Conservation (phyloP, 2,113 vertebrate genomes). For the Tachuris rubrigastra region DNA sequence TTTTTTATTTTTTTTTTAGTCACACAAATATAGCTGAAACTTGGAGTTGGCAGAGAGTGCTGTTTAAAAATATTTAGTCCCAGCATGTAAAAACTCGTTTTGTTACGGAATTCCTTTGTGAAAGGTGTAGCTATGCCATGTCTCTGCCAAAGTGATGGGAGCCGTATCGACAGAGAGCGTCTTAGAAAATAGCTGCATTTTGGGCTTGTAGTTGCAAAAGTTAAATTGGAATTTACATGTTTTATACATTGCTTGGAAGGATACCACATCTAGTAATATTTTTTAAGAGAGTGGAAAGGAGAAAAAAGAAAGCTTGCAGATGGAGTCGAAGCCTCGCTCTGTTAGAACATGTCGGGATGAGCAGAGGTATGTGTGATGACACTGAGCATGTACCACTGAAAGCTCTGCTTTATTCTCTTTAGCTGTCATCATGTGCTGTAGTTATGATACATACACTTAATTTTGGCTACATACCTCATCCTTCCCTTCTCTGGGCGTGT, state of each 20-base stretch:
- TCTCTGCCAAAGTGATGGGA: conserved; percentile 64
- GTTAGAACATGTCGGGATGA: conserved; percentile 55
- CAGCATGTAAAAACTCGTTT: conserved; percentile 73
- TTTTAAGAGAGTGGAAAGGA: conserved; percentile 48
- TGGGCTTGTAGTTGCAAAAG: conserved; percentile 51
- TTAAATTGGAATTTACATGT: conserved; percentile 43
- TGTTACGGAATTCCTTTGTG: conserved; percentile 71
- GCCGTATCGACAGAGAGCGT: conserved; percentile 22
- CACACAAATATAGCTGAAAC: conserved; percentile 69
- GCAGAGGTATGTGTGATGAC: conserved; percentile 55
- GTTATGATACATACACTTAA: conserved; percentile 41
- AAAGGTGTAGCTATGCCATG: conserved; percentile 63
- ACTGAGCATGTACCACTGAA: conserved; percentile 29
- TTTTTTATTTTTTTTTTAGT: neutral
- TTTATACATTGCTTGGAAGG: conserved; percentile 53
- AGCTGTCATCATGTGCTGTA: conserved; percentile 50
- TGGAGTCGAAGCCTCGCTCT: neutral
- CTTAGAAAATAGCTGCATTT: conserved; percentile 40
- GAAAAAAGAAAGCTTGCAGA: conserved; percentile 22
- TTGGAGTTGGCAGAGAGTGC: conserved; percentile 52
- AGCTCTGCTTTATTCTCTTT: conserved; percentile 31
- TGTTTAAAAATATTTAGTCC: conserved; percentile 72
- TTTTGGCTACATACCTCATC: conserved; percentile 51
- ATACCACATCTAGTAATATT: conserved; percentile 34
- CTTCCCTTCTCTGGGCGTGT: neutral